A percentile compares a stretch with the other conserved stretches of the same genome.
These are phyloP conservation scores for Muschampia plurimacula DNA, from an alignment of 2,888 invertebrate species.

Conservation along the genomic window DNA sequence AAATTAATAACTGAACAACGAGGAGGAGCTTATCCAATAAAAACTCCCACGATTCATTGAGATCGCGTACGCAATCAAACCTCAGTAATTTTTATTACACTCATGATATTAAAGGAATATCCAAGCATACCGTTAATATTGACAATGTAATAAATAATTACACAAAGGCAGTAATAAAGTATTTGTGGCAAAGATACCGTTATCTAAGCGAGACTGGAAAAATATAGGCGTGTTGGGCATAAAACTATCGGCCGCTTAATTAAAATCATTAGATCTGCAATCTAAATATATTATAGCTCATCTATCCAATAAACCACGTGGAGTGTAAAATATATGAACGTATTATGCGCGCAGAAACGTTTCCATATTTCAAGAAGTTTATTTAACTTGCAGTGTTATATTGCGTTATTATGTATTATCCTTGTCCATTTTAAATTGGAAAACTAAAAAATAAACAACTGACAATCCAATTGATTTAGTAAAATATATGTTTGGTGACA, in stretches of 20 bases:
- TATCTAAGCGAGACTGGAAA: conserved; percentile 52
- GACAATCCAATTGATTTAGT: too few species aligned
- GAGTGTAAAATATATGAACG: conserved; percentile 56
- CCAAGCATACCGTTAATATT: conserved; percentile 34
- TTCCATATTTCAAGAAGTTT: not conserved
- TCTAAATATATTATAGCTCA: conserved; percentile 75
- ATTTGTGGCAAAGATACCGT: conserved; percentile 50
- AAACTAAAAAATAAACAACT: too few species aligned
- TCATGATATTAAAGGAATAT: conserved; percentile 25
- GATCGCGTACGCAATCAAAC: conserved; percentile 24
- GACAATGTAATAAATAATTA: conserved; percentile 40
- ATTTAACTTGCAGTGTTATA: too few species aligned
- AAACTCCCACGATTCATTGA: conserved; percentile 25
- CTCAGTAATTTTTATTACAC: conserved; percentile 32
- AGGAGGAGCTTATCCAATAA: conserved; percentile 16
- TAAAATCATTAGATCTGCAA: conserved; percentile 78
- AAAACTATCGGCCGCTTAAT: conserved; percentile 71
- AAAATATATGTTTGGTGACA: too few species aligned
- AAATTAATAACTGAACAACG: not conserved
- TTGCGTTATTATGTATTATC: too few species aligned
- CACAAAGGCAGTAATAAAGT: conserved; percentile 36
- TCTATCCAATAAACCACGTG: conserved; percentile 71
- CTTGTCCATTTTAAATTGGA: too few species aligned
- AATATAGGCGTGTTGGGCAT: conserved; percentile 57
- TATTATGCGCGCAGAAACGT: conserved; percentile 39